Base-by-base conservation (phyloP, 2,888 invertebrate species). In the Tineola bisselliella region DNA sequence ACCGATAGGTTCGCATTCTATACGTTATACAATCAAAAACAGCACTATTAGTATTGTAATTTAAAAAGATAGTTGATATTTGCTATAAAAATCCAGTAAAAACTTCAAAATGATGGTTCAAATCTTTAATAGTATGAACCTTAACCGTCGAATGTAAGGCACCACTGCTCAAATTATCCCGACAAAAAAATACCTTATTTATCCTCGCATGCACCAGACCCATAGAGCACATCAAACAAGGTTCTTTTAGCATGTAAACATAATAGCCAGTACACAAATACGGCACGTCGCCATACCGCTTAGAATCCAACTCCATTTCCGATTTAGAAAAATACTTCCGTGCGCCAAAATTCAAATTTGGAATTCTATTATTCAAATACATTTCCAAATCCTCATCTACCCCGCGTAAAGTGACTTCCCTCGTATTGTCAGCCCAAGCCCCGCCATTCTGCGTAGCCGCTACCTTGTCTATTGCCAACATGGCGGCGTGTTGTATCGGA, bases 161-260 rank as follows among this genome's bases (percentile, higher is more conserved):
- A 0, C 98, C 98, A 62, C 88, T 84, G 0, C 67, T 62, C 0
- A 77, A 74, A 62, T 88, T 88, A 0, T 82, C 70, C 0, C 82
- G 71, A 5, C 90, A 88, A 72, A 92, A 98, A 76, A 97, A 98
- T 1, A 98, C 91, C 62, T 94, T 88, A 61, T 90, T 90, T 0
- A 91, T 91, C 64, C 98, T 87, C n/a, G 96, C 95, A 77, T 99
- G 98, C 0, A 97, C 89, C 61, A 99, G 82, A 0, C 94, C 98
- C 98, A 99, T 99, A 0, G 96, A 89, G 81, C 99, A 99, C 93
- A 98, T 95, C 0, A 94, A 74, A 79, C 99, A 99, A 0, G 98
- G 98, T 75, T 99, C 98, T 63, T 89, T 89, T 0, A 93, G 89
- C 48, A 94, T 75, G 73, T 95, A 98, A 1, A 94, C 80, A 81